Evolutionary conservation across 37 sponge, comb jelly and placozoan species (phyloP).

Genomic region (Oscarella lobularis): DNA sequence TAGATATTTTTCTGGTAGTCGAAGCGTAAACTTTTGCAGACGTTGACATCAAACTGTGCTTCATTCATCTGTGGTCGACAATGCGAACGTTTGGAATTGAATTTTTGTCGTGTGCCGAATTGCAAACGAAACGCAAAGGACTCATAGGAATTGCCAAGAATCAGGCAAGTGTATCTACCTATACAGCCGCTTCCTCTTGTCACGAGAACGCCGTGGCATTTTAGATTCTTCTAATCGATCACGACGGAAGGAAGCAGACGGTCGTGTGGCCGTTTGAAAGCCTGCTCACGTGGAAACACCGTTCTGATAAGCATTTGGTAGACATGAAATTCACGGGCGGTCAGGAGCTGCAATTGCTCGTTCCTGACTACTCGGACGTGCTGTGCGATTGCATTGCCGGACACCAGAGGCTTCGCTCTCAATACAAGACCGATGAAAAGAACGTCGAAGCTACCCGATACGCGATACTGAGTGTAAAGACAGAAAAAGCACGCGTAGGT

Average conservation of each 20-base stretch:
- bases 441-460: too few relatives aligned
- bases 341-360: background rate
- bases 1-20: too few relatives aligned
- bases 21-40: too few relatives aligned
- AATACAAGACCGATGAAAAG: too few relatives aligned
- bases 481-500: too few relatives aligned
- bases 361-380: constrained; percentile 65
- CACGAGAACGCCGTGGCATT: too few relatives aligned
- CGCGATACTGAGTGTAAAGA: too few relatives aligned
- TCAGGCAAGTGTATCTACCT: constrained; percentile 20
- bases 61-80: constrained; percentile 74
- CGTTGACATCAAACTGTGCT: too few relatives aligned
- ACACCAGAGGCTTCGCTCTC: too few relatives aligned
- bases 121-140: constrained; percentile 54
- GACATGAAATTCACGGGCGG: background rate
- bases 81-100: constrained; percentile 69
- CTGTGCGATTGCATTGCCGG: constrained; percentile 58
- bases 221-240: background rate
- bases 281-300: constrained; percentile 33
- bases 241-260: background rate
- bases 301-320: background rate
- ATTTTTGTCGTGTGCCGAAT: constrained; percentile 60
- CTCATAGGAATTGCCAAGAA: constrained; percentile 68
- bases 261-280: constrained; percentile 25
- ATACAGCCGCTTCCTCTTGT: constrained; percentile 4